These are phyloP conservation scores for Acromyrmex heyeri DNA, from an alignment of 1,140 invertebrate genomes.

Conservation along the genomic window DNA sequence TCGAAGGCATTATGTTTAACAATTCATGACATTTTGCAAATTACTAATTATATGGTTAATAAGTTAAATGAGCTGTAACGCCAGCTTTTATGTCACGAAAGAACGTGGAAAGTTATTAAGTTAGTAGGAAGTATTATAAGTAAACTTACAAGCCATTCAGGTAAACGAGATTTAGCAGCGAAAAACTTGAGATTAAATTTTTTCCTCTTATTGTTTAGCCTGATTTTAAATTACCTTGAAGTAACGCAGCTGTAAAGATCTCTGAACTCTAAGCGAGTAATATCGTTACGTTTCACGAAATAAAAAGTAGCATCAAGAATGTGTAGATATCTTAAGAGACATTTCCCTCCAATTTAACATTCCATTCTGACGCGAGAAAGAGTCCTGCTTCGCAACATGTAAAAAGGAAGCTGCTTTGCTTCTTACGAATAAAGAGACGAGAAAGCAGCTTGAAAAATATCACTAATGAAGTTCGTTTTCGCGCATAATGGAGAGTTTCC, in stretches of 20 bases:
- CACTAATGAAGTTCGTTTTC: constrained; percentile 59
- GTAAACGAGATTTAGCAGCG: constrained; percentile 27
- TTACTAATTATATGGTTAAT: constrained; percentile 30
- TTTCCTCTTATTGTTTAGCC: constrained; percentile 15
- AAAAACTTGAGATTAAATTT: constrained; percentile 48
- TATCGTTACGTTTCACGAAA: constrained; percentile 21
- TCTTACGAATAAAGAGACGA: constrained; percentile 53
- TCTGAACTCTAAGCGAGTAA: constrained; percentile 8
- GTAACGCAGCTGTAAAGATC: constrained; percentile 3
- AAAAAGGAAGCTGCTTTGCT: constrained; percentile 44
- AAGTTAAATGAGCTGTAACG: constrained; percentile 28
- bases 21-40: constrained; percentile 10
- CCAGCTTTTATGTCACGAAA: constrained; percentile 5
- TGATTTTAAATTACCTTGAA: constrained; percentile 40
- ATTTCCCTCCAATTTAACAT: constrained; percentile 49
- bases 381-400: constrained; percentile 6
- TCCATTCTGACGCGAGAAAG: background rate
- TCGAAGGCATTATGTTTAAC: constrained; percentile 16
- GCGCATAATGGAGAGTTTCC: constrained; percentile 59
- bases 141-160: constrained; percentile 23
- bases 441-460: constrained; percentile 63
- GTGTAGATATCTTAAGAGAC: constrained; percentile 28
- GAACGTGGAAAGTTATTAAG: constrained; percentile 19
- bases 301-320: constrained; percentile 18
- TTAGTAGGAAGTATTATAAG: constrained; percentile 33